Conservation (phyloP, 2,797 vertebrate genomes). For the Mormyrops boulengeri region DNA sequence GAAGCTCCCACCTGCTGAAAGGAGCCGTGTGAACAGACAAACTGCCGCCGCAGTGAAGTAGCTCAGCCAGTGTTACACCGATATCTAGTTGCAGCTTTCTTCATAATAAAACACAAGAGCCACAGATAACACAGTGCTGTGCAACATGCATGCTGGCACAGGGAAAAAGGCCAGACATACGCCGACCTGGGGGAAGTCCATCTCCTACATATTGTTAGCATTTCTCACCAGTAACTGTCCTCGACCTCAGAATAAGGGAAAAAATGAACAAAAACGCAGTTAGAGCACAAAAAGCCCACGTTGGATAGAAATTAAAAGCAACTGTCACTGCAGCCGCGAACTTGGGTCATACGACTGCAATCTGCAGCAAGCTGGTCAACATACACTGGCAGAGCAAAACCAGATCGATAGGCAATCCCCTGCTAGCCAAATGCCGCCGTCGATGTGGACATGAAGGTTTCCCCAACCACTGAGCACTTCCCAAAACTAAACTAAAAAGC, state of each 20-base stretch:
- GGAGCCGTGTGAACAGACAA: not conserved
- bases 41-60: not conserved
- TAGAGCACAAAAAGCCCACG: not conserved
- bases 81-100: not conserved
- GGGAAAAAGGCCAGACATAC: not conserved
- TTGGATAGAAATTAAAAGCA: not conserved
- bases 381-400: not conserved
- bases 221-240: not conserved
- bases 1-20: not conserved
- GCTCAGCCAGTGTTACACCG: not conserved
- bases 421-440: not conserved
- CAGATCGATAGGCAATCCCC: not conserved
- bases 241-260: not conserved
- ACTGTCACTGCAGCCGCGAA: not conserved
- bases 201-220: not conserved
- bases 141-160: not conserved
- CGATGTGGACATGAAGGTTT: not conserved
- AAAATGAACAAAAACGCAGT: not conserved
- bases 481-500: not conserved
- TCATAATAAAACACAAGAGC: not conserved
- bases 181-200: not conserved
- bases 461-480: not conserved
- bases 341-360: not conserved
- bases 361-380: not conserved
- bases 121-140: not conserved